phyloP scores from a whole-genome alignment of 30 jellyfish, hydroid and myxozoan species.

The Aurelia aurita region DNA sequence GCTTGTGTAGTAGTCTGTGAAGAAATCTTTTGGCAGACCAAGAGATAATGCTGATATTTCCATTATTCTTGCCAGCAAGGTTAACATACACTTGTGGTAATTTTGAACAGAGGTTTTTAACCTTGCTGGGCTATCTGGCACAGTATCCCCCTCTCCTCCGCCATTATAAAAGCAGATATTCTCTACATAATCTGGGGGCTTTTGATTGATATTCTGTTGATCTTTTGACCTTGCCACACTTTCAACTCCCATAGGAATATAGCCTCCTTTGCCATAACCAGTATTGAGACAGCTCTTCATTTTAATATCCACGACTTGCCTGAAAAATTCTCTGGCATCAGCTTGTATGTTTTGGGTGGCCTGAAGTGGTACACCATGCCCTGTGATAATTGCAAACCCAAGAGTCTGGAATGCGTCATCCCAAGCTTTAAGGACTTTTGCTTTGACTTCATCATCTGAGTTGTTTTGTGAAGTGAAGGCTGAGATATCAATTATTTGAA shows the following conservation, averaged over 20 bases:
- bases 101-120: slow-evolving; percentile 18
- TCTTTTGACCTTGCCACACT: slow-evolving; percentile 56
- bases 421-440: slow-evolving; percentile 42
- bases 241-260: slow-evolving; percentile 56
- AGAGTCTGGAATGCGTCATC: slow-evolving; percentile 12
- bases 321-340: slow-evolving; percentile 35
- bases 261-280: slow-evolving; percentile 68
- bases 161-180: slow-evolving; percentile 31
- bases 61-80: slow-evolving; percentile 18
- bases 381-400: slow-evolving; percentile 53
- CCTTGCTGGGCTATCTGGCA: slow-evolving; percentile 34
- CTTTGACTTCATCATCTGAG: neutral
- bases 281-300: slow-evolving; percentile 40
- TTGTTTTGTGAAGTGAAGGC: no score
- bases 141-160: slow-evolving; percentile 15
- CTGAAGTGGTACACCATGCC: slow-evolving; percentile 49
- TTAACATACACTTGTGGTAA: slow-evolving; percentile 18
- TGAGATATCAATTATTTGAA: slow-evolving; percentile 34
- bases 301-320: slow-evolving; percentile 12
- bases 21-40: slow-evolving; percentile 48
- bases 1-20: neutral
- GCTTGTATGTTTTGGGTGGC: neutral
- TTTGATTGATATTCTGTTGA: neutral
- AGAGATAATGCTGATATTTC: slow-evolving; percentile 61
- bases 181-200: slow-evolving; percentile 60